Evolutionary conservation across 2,113 vertebrate genomes (phyloP), one percentile per base, ranked within the genome.

Genomic region (Zootoca vivipara): DNA sequence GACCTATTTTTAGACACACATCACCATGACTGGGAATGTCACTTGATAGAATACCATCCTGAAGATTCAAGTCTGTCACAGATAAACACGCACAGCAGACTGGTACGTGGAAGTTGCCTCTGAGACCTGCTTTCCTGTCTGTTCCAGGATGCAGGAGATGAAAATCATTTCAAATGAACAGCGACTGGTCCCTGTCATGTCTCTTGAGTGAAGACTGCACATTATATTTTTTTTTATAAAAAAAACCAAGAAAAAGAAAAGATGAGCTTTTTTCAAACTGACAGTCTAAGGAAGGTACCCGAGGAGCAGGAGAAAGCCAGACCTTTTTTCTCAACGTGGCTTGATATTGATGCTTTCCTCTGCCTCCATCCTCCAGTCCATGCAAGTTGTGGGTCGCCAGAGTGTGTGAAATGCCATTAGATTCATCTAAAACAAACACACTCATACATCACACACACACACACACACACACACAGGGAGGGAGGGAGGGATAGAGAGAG

Each of bases 111-210:
- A 94, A 94, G 93, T 95, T 96, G 95, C 96, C 95, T 96, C 91
- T 96, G 93, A 96, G 95, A 95, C 95, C 95, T 94, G 95, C 94
- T 95, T 95, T 94, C 95, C 95, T 93, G 93, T 96, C 95, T 93
- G 93, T 95, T 96, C 94, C 87, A 91, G 91, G 94, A 94, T 35
- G 87, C 86, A 93, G 86, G 78, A 93, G 93, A 93, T 94, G 93
- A 94, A 96, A 94, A 96, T 96, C 93, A 96, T 95, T 94, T 95
- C 93, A 95, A 94, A 96, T 96, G 95, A 96, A 94, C 73, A 94
- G 94, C 95, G 94, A 91, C 94, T 94, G 95, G 95, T 95, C 86
- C 88, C 91, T 94, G 93, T 91, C 92, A 86, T 94, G 78, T 89
- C 90, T 91, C 87, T 92, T 90, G 88, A 93, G 79, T 40, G 85